Conservation (phyloP, 2,888 invertebrate genomes). For the Adineta ricciae region DNA sequence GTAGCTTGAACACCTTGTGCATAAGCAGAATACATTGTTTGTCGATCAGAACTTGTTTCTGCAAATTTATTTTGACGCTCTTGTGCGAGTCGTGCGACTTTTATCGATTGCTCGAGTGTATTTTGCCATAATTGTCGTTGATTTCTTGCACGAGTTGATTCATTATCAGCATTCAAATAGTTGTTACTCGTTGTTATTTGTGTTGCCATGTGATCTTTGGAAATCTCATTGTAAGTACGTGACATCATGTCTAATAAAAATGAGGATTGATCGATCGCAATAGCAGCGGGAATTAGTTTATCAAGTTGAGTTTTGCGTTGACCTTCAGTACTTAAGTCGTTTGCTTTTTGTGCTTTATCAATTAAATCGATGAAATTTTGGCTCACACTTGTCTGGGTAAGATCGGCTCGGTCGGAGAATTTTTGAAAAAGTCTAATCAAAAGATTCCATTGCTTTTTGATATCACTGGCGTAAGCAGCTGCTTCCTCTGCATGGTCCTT, state of each 20-base stretch:
- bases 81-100: neutral
- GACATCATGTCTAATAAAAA: neutral
- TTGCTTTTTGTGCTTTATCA: neutral
- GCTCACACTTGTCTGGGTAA: neutral
- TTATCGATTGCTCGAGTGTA: neutral
- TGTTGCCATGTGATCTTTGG: neutral
- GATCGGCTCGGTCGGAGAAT: neutral
- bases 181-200: neutral
- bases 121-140: neutral
- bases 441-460: neutral
- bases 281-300: neutral
- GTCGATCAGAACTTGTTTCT: neutral
- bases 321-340: neutral
- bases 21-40: neutral
- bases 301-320: neutral
- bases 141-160: neutral
- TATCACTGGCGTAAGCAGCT: neutral
- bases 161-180: neutral
- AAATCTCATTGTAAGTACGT: neutral
- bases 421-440: neutral
- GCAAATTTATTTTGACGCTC: neutral
- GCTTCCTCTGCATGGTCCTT: neutral
- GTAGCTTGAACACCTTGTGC: neutral
- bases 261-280: neutral
- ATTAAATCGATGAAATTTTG: neutral